Evolutionary conservation across 2,113 vertebrate genomes (phyloP).

Genomic region (Nyctibius bracteatus): DNA sequence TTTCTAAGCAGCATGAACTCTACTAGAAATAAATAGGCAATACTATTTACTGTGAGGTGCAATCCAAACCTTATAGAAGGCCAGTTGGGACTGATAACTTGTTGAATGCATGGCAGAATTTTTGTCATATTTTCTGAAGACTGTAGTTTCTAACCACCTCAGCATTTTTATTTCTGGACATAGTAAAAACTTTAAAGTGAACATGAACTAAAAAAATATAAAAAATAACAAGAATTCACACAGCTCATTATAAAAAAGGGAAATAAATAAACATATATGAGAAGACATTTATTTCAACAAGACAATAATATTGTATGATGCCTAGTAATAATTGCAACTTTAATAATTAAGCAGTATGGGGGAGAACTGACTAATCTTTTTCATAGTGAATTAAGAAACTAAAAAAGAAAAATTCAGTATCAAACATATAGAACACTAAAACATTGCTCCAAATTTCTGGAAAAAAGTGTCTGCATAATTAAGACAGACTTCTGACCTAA

Average conservation of each 20-base stretch:
- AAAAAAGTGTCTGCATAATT: neutral
- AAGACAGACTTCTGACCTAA: neutral
- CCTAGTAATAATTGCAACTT: neutral
- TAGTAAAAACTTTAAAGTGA: neutral
- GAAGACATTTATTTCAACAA: neutral
- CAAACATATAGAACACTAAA: neutral
- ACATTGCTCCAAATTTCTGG: rapidly evolving
- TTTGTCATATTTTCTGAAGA: neutral
- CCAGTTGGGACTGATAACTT: neutral
- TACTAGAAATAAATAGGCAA: neutral
- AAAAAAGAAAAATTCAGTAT: neutral
- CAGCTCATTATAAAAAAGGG: neutral
- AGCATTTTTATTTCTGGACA: neutral
- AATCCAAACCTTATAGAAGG: neutral
- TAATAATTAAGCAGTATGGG: neutral
- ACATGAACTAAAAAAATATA: neutral
- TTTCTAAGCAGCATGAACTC: neutral
- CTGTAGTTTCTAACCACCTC: neutral
- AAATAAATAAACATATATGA: neutral
- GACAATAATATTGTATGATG: neutral
- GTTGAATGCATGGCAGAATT: neutral
- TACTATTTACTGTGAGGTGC: neutral
- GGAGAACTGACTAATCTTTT: neutral
- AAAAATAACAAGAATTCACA: neutral
- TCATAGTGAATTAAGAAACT: neutral